phyloP scores from a whole-genome alignment of 2,888 invertebrate species.

The Blomia tropicalis region DNA sequence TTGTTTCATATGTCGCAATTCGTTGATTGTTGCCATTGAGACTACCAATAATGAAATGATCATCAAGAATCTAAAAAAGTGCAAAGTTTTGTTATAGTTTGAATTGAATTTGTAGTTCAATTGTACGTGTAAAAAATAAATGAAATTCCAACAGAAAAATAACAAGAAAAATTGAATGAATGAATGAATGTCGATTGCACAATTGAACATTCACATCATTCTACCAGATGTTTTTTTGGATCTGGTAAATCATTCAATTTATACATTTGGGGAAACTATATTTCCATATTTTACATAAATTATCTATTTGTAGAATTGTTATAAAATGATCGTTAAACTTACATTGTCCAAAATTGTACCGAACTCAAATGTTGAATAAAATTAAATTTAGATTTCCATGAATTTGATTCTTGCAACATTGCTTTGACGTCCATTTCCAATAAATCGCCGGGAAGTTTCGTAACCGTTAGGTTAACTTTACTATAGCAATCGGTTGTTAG shows the following conservation, averaged over 20 bases:
- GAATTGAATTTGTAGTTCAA: too few relatives aligned
- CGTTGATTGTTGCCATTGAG: slow-evolving; percentile 14
- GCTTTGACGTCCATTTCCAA: neutral
- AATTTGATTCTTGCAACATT: neutral
- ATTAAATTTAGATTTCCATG: neutral
- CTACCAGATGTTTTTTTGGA: too few relatives aligned
- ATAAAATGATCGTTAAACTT: too few relatives aligned
- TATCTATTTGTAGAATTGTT: too few relatives aligned
- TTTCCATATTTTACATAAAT: too few relatives aligned
- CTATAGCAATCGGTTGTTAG: slow-evolving; percentile 12
- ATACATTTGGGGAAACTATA: too few relatives aligned
- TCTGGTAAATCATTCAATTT: too few relatives aligned
- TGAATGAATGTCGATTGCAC: too few relatives aligned
- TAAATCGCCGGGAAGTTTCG: neutral
- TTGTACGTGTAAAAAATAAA: too few relatives aligned
- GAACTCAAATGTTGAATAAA: neutral
- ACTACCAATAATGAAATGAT: neutral
- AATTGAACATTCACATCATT: too few relatives aligned
- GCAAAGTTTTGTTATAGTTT: neutral
- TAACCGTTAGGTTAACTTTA: neutral
- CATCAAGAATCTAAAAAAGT: neutral
- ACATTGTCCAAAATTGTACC: slow-evolving; percentile 1
- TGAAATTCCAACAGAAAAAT: too few relatives aligned
- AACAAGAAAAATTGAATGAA: too few relatives aligned
- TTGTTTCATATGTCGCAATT: neutral